A percentile compares a stretch with the other conserved stretches of the same genome.
phyloP scores from a whole-genome alignment of 2,888 invertebrate genomes.

The Ditylenchus weischeri region DNA sequence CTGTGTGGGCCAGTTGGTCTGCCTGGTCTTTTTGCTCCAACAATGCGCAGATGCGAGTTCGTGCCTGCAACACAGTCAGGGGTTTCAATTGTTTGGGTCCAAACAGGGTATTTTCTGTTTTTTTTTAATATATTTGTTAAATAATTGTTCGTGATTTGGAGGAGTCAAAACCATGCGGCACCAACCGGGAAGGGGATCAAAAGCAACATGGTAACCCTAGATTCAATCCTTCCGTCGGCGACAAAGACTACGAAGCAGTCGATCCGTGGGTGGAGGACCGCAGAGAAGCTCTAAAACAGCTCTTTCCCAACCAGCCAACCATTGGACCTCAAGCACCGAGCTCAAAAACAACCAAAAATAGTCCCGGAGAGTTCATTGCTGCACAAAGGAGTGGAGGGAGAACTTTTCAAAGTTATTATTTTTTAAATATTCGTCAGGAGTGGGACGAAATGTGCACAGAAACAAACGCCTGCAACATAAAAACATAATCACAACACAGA shows the following conservation, averaged over 20 bases:
- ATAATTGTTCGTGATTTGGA: conserved; percentile 13
- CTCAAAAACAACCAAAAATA: background rate
- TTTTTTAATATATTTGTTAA: background rate
- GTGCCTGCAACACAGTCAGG: conserved; percentile 57
- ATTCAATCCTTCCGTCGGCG: background rate
- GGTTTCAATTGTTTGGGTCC: conserved; percentile 56
- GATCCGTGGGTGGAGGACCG: conserved; percentile 57
- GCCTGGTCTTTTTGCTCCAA: conserved; percentile 57
- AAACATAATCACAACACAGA: too few relatives aligned
- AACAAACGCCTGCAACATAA: too few relatives aligned
- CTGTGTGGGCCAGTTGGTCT: conserved; percentile 58
- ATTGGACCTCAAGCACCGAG: background rate
- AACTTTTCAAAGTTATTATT: conserved; percentile 6
- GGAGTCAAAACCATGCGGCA: conserved; percentile 33
- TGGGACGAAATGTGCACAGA: too few relatives aligned
- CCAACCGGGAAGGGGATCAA: background rate
- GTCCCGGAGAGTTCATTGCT: background rate
- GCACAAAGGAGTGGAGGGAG: conserved; percentile 1
- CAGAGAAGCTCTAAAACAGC: conserved; percentile 51
- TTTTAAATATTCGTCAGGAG: too few relatives aligned
- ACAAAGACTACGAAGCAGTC: conserved; percentile 29
- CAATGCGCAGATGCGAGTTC: conserved; percentile 51
- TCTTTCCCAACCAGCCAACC: conserved; percentile 18
- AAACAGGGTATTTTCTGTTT: conserved; percentile 41
- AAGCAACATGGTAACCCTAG: background rate